phyloP scores from a whole-genome alignment of 1,140 invertebrate species.

The Bacillus rossius region DNA sequence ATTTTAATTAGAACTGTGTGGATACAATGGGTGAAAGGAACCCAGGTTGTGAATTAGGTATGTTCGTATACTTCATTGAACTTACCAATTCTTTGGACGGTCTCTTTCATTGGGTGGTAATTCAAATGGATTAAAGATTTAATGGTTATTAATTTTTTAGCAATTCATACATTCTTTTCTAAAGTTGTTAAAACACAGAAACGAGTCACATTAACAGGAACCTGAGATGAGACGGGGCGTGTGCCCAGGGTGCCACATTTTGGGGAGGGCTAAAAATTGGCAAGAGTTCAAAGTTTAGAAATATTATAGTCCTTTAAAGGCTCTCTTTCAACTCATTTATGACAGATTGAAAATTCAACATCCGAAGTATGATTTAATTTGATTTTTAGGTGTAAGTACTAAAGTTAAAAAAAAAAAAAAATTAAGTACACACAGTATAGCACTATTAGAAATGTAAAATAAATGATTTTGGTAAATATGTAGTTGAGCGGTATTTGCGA shows the following conservation, averaged over 20 bases:
- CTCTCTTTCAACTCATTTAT: too few species aligned
- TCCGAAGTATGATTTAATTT: background rate
- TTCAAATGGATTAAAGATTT: background rate
- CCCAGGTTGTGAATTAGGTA: conserved; percentile 5
- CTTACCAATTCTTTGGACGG: background rate
- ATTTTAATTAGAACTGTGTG: too few species aligned
- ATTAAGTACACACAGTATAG: background rate
- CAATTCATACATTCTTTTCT: background rate
- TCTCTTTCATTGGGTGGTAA: background rate
- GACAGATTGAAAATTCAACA: too few species aligned
- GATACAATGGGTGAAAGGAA: conserved; percentile 1
- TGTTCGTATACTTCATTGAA: background rate
- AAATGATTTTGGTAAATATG: too few species aligned
- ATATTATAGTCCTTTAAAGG: too few species aligned
- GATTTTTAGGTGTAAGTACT: background rate
- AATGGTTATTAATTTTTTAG: background rate
- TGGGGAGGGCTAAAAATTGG: too few species aligned
- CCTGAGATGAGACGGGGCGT: background rate
- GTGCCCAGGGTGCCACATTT: too few species aligned
- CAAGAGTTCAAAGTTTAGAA: too few species aligned
- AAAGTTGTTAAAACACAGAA: background rate
- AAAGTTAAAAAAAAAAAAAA: background rate
- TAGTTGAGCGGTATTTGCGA: too few species aligned
- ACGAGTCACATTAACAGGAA: background rate
- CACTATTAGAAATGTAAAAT: too few species aligned